A percentile compares a stretch with the other conserved stretches of the same genome.
phyloP scores from a whole-genome alignment of 1,140 invertebrate genomes.

The Temnothorax longispinosus region DNA sequence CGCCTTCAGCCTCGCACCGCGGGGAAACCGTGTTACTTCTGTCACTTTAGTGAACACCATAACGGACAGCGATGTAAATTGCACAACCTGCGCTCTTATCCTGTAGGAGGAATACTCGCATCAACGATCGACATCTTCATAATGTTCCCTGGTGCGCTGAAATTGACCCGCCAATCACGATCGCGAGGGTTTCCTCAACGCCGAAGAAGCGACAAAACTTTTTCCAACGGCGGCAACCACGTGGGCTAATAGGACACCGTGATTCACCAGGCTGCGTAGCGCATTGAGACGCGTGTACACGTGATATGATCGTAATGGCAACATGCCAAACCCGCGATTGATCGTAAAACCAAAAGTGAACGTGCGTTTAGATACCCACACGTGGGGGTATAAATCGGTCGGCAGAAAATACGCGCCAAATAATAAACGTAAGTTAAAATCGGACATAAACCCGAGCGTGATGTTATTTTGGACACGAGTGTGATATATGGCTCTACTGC shows the following conservation, averaged over 20 bases:
- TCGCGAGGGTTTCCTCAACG: no score
- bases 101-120: constrained; percentile 45
- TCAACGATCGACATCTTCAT: constrained; percentile 73
- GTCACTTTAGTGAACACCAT: constrained; percentile 40
- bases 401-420: constrained; percentile 4
- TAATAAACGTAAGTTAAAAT: constrained; percentile 34
- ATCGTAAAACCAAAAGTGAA: constrained; percentile 65
- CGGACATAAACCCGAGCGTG: background rate
- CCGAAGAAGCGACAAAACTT: constrained; percentile 56
- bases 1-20: constrained; percentile 64
- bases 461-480: constrained; percentile 23
- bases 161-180: background rate
- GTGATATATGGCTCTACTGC: constrained; percentile 18
- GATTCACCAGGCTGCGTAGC: constrained; percentile 57
- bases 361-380: background rate
- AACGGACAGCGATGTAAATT: constrained; percentile 49
- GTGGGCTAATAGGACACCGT: constrained; percentile 65
- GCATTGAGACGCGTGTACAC: constrained; percentile 53
- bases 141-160: constrained; percentile 14
- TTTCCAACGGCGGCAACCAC: constrained; percentile 45
- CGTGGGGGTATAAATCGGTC: constrained; percentile 1
- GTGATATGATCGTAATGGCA: constrained; percentile 45
- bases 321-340: constrained; percentile 61
- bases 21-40: constrained; percentile 65
- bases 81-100: constrained; percentile 23